Conservation (phyloP, 2,113 vertebrate genomes). For the Acinonyx jubatus region DNA sequence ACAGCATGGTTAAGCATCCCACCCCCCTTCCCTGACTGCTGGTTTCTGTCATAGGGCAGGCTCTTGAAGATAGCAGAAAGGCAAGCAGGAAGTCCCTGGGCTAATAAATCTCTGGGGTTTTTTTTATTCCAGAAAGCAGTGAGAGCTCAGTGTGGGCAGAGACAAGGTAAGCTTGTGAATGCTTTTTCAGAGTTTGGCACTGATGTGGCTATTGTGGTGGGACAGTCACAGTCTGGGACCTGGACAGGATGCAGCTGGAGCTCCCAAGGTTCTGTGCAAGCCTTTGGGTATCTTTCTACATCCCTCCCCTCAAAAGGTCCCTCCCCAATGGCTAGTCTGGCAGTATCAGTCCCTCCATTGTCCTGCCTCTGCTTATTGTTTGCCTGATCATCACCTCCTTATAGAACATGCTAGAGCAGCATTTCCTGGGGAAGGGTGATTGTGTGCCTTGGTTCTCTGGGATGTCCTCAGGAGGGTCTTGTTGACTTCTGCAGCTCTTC, state of each 20-base stretch:
- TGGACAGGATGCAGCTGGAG: background rate
- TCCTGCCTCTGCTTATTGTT: background rate
- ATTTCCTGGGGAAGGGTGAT: background rate
- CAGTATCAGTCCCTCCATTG: background rate
- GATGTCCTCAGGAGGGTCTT: background rate
- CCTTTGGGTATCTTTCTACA: accelerated
- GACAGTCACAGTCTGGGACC: background rate
- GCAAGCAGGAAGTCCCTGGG: background rate
- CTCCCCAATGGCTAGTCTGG: background rate
- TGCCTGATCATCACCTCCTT: background rate
- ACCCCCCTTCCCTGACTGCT: background rate
- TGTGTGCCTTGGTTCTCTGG: background rate
- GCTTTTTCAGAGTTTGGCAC: background rate
- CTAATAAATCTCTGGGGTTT: background rate
- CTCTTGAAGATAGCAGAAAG: background rate
- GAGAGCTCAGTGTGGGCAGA: background rate
- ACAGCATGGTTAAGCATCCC: accelerated
- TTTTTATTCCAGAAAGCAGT: background rate
- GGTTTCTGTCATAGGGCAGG: background rate
- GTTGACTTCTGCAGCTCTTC: background rate
- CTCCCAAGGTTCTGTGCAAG: background rate
- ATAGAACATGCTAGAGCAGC: background rate
- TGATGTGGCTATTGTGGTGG: background rate
- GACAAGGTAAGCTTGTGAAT: background rate
- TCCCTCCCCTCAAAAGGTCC: background rate